Evolutionary conservation across 2,113 vertebrate genomes (phyloP).

Genomic region (Numenius arquata): DNA sequence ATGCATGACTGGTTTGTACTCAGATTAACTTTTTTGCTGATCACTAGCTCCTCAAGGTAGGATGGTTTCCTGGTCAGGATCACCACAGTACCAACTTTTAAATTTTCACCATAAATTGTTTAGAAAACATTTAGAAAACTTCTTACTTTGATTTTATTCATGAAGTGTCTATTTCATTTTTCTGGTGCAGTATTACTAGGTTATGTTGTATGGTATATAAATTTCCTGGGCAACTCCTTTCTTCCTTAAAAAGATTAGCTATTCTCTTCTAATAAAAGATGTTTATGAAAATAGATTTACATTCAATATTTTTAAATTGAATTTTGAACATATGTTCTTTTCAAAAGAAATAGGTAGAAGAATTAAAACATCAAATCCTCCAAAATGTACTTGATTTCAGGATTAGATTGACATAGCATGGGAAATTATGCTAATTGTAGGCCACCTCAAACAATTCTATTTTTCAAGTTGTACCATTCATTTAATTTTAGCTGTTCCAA

Average conservation of each 20-base stretch:
- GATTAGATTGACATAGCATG: not conserved
- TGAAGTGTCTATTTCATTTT: not conserved
- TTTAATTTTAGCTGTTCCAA: not conserved
- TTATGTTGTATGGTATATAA: not conserved
- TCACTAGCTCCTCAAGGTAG: not conserved
- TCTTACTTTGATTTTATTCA: not conserved
- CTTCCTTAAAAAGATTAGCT: not conserved
- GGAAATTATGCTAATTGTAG: not conserved
- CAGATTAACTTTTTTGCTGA: not conserved
- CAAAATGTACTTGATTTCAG: not conserved
- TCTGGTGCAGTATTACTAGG: not conserved
- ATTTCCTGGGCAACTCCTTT: not conserved
- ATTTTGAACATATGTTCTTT: not conserved
- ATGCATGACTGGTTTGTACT: fast-evolving
- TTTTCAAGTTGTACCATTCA: not conserved
- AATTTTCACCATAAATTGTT: not conserved
- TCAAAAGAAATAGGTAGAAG: not conserved
- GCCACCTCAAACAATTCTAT: not conserved
- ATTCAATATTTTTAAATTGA: not conserved
- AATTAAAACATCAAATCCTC: not conserved
- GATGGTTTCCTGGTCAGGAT: not conserved
- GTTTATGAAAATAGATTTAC: not conserved
- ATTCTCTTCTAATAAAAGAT: not conserved
- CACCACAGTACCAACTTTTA: not conserved
- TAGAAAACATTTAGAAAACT: not conserved